Base-by-base conservation (phyloP, 2,113 vertebrate genomes). In the Toxotes jaculatrix region DNA sequence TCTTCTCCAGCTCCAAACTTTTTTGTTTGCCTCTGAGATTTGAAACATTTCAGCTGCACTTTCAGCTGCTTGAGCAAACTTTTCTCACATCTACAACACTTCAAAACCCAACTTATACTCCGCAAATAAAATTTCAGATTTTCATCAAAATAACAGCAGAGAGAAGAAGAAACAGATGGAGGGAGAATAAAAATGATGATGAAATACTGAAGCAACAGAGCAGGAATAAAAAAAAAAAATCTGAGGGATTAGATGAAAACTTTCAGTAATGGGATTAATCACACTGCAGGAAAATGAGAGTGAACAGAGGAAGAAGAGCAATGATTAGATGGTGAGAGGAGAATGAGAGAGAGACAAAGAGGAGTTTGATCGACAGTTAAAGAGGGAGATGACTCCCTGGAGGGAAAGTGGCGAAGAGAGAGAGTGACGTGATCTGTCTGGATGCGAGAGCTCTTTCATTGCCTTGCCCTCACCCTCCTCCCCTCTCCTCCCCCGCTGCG, bases 311-410 rank as follows among this genome's bases (percentile, higher is more conserved):
- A 65, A 21, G 42, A 47, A 14, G 62, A 60, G 3, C 32, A 6
- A 56, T 43, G 10, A 84, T 79, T 40, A 67, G 49, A 42, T 11
- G 56, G 55, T 1, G 17, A 43, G 60, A 80, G 49, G 51, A 43
- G 9, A 51, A 49, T 56, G 43, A 56, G 31, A 56, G 32, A 45
- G 8, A 76, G 67, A 77, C 62, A 74, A 68, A 78, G 77, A 82
- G 51, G 31, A 74, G 80, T 74, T 74, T 86, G 83, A 83, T 16
- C 8, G 76, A 61, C 80, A 57, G 75, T 38, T 57, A 40, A 23
- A 40, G 75, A 72, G 61, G 62, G 43, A 59, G 45, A 62, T 1
- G 57, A 42, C n/a, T 79, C 83, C 79, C 79, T 40, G 47, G 72
- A 76, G 76, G 55, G 70, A n/a, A 38, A 40, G 43, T 19, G 3